Conservation (phyloP, 2,888 invertebrate species). For the Torymus texanus region DNA sequence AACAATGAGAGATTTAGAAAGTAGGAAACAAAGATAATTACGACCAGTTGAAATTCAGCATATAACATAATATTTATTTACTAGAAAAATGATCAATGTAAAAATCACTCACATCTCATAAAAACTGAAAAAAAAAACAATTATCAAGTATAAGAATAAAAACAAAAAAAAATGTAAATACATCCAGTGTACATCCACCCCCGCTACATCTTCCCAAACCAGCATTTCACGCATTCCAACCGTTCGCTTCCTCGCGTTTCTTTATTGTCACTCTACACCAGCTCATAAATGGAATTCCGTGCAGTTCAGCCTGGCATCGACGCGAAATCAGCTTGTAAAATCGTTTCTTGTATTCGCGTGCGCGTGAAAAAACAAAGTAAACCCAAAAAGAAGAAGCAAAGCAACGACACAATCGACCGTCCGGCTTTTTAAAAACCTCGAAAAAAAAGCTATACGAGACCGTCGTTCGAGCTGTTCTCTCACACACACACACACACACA, state of each 20-base stretch:
- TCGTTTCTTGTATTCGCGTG: not conserved
- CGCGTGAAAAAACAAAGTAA: not conserved
- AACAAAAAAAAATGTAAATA: too few relatives aligned
- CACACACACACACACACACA: not conserved
- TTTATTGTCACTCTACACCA: not conserved
- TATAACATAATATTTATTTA: too few relatives aligned
- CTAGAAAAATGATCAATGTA: too few relatives aligned
- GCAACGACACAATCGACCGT: slow-evolving; percentile 1
- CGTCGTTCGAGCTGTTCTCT: slow-evolving; percentile 11
- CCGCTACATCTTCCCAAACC: too few relatives aligned
- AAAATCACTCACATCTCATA: too few relatives aligned
- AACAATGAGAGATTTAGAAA: slow-evolving; percentile 37
- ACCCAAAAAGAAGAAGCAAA: slow-evolving; percentile 4
- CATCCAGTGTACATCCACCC: too few relatives aligned
- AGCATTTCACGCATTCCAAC: too few relatives aligned
- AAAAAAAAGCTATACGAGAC: slow-evolving; percentile 2
- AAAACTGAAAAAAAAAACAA: too few relatives aligned
- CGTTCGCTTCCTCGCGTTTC: too few relatives aligned
- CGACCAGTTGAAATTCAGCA: not conserved
- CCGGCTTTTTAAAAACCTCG: slow-evolving; percentile 23
- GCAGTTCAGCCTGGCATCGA: not conserved
- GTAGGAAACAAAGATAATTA: slow-evolving; percentile 15
- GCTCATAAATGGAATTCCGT: slow-evolving; percentile 3
- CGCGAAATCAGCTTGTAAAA: slow-evolving; percentile 23
- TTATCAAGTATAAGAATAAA: too few relatives aligned